Conservation (phyloP, 2,113 vertebrate genomes). For the Scomber colias region DNA sequence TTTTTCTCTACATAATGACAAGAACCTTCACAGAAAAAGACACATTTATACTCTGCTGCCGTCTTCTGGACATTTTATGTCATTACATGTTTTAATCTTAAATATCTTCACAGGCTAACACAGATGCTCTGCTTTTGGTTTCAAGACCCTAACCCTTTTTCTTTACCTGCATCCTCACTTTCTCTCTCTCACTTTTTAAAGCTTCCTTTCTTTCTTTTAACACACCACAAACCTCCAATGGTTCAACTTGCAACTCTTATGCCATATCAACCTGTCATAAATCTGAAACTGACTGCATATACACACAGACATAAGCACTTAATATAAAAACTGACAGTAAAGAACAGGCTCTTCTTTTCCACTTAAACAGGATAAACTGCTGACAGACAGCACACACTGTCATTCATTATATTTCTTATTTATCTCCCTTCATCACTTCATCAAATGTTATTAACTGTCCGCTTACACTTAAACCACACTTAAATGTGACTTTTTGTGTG, state of each 20-base stretch:
- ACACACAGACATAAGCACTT: background rate
- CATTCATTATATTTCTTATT: too few relatives aligned
- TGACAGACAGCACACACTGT: too few relatives aligned
- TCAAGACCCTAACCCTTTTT: background rate
- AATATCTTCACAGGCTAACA: background rate
- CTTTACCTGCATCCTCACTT: background rate
- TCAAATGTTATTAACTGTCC: too few relatives aligned
- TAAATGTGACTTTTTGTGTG: too few relatives aligned
- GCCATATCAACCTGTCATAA: background rate
- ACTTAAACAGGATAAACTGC: too few relatives aligned
- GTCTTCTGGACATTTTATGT: conserved; percentile 4
- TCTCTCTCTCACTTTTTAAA: background rate
- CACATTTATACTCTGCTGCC: background rate
- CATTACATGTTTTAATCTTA: background rate
- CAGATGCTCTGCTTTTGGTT: background rate
- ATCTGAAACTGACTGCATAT: background rate
- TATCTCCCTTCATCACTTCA: too few relatives aligned
- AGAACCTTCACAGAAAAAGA: background rate
- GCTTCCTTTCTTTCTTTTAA: background rate
- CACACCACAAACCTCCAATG: too few relatives aligned
- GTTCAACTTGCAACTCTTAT: background rate
- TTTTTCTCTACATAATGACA: background rate
- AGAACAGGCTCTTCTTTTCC: too few relatives aligned
- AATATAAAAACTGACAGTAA: background rate
- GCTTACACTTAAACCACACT: too few relatives aligned